Evolutionary conservation across 35 echinoderm and acorn worm species (phyloP).

Genomic region (Anneissia japonica): DNA sequence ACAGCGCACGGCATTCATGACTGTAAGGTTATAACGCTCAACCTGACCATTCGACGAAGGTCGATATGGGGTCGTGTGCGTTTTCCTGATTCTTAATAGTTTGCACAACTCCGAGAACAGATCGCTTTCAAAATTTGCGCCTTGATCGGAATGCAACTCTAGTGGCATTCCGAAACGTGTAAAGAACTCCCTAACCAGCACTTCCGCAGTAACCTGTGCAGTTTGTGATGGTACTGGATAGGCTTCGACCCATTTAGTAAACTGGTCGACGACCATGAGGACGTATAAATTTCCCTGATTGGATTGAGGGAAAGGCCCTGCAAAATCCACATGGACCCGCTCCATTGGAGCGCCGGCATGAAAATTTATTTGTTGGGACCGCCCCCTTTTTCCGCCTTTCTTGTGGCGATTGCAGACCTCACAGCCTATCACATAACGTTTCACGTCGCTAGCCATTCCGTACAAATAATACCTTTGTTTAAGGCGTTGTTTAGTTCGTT

Average conservation of each 20-base stretch:
- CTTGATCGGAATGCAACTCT: constrained; percentile 32
- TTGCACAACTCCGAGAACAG: constrained; percentile 9
- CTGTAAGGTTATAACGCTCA: constrained; percentile 41
- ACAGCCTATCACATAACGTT: neutral
- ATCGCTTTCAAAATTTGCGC: constrained; percentile 42
- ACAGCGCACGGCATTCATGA: constrained; percentile 43
- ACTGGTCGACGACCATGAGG: constrained; percentile 38
- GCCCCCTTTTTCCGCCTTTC: neutral
- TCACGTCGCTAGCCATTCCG: neutral
- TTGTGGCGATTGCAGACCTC: neutral
- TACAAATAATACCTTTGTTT: constrained; percentile 39
- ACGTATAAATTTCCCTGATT: constrained; percentile 17
- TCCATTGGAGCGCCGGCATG: constrained; percentile 50
- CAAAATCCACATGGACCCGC: constrained; percentile 27
- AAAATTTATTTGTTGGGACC: neutral
- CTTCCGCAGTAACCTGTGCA: constrained; percentile 11
- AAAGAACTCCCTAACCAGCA: constrained; percentile 20
- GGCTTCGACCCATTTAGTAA: constrained; percentile 38
- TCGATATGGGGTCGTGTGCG: constrained; percentile 23
- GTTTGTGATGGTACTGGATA: constrained; percentile 16
- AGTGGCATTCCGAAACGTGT: constrained; percentile 34
- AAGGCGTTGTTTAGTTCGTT: neutral
- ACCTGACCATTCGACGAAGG: constrained; percentile 42
- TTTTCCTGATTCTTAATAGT: constrained; percentile 13
- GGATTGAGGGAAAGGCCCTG: neutral